Evolutionary conservation across 2,113 vertebrate species (phyloP), one percentile per base, ranked within the genome.

Genomic region (Perca flavescens): DNA sequence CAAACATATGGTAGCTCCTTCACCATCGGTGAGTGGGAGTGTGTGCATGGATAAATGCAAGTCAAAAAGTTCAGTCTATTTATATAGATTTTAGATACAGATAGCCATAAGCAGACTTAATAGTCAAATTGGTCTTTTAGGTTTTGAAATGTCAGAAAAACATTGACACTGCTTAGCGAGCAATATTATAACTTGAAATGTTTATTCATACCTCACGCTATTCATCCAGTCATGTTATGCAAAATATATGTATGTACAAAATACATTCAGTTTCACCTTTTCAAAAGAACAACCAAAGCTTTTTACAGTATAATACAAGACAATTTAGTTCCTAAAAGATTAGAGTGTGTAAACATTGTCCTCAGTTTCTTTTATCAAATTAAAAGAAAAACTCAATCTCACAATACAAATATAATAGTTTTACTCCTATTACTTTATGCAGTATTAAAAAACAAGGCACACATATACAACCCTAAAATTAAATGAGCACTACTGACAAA

Each of bases 261-360:
- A 94, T 94, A 94, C 89, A 95, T 96, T 95, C 91, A 92, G 58
- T 89, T 92, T 91, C 76, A 90, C 83, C 31, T 79, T 86, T 89
- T 86, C 75, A 83, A 80, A 83, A 52, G 62, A 83, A 86, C 60
- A 72, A 52, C 34, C 91, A 88, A 90, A 83, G 17, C 63, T 90
- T 93, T 94, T 83, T 94, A 96, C 93, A 96, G 72, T 93, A 95
- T 94, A 82, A 85, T 94, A 94, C 93, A 94, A 74, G 73, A 79
- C 77, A 91, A 70, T 74, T 87, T 80, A 90, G 78, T 90, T 90
- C 75, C 89, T 74, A 53, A 88, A 90, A 90, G 83, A 90, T 81
- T 82, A 88, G 57, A 92, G 66, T 34, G 73, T 94, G 95, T 96
- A 95, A 96, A 96, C 94, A 94, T 92, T 93, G 77, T 92, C 88